Base-by-base conservation (phyloP, 2,797 vertebrate genomes). In the Sylvia borin region DNA sequence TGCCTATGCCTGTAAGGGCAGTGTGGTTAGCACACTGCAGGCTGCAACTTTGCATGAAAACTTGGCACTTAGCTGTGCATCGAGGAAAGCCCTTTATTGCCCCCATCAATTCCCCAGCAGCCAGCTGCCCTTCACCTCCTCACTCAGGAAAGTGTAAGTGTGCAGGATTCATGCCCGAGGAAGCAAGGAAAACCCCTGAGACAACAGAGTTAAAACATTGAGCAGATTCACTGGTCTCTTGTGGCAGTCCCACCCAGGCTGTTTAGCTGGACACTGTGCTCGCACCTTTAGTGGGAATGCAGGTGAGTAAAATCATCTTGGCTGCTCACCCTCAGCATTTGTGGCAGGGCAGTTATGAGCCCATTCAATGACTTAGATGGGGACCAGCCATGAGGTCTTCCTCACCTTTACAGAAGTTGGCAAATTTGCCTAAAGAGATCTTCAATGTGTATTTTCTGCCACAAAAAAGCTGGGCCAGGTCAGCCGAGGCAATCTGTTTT, bases 161-260 rank as follows among this genome's bases (percentile, higher is more conserved):
- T 3, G 3, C 5, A 50, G 38, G 5, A 2, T 54, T 73, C 16
- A 6, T 43, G 45, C 11, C 72, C 0, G 0, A 55, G 45, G 61
- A 71, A 85, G 24, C 15, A 62, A 79, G 22, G 13, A 79, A 61
- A 82, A 66, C 7, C 55, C 60, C 53, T 40, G n/a, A 82, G 45
- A 53, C 2, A 51, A 14, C 16, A 62, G 20, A 58, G 8, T 34
- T 64, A 36, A 85, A 82, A 67, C n/a, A n/a, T 0, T 22, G 81
- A 45, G 32, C 51, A 71, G 26, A 47, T 50, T 70, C 13, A 2
- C 32, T 31, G 20, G 3, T 36, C 85, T 36, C 40, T 55, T 3
- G 1, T 47, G 65, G 78, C 68, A 32, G 11, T 42, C 27, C 13
- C 31, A 38, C 16, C 1, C 0, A 0, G 51, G 17, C 22, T 75